A percentile compares a stretch with the other conserved stretches of the same genome.
Evolutionary conservation across 2,888 invertebrate genomes (phyloP).

Genomic region (Lymantria dispar): DNA sequence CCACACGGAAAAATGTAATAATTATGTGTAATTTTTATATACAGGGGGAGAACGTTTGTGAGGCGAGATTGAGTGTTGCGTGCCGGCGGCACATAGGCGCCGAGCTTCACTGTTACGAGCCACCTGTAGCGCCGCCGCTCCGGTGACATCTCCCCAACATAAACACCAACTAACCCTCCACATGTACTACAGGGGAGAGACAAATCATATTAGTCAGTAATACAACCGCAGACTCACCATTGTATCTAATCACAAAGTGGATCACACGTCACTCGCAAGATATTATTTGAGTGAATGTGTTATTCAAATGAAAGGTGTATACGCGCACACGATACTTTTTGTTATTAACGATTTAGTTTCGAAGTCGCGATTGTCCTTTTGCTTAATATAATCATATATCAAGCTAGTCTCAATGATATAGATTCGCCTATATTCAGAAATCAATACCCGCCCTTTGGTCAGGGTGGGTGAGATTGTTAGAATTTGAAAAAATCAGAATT

Average conservation of each 20-base stretch:
- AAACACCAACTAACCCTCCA: constrained; percentile 3
- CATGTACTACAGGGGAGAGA: constrained; percentile 10
- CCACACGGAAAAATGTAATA: too few relatives aligned
- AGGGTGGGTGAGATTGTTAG: too few relatives aligned
- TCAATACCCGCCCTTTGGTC: too few relatives aligned
- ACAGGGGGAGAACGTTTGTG: constrained; percentile 92
- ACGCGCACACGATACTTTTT: too few relatives aligned
- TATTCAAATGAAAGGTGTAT: constrained; percentile 27
- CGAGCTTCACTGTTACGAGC: constrained; percentile 22
- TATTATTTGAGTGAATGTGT: constrained; percentile 48
- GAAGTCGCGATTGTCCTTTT: too few relatives aligned
- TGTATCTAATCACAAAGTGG: constrained; percentile 13
- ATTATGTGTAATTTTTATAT: not conserved
- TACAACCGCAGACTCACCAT: constrained; percentile 22
- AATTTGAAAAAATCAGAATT: too few relatives aligned
- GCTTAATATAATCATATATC: too few relatives aligned
- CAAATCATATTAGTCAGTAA: constrained; percentile 17
- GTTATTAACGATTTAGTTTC: too few relatives aligned
- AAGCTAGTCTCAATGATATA: too few relatives aligned
- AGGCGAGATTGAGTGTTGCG: constrained; percentile 89
- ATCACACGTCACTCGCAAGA: constrained; percentile 23
- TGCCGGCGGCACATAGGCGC: constrained; percentile 63
- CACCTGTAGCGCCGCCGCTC: constrained; percentile 25
- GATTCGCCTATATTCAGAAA: too few relatives aligned
- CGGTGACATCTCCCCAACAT: constrained; percentile 25